Evolutionary conservation across 2,797 vertebrate genomes (phyloP).

Genomic region (Halcyon smyrnensis): DNA sequence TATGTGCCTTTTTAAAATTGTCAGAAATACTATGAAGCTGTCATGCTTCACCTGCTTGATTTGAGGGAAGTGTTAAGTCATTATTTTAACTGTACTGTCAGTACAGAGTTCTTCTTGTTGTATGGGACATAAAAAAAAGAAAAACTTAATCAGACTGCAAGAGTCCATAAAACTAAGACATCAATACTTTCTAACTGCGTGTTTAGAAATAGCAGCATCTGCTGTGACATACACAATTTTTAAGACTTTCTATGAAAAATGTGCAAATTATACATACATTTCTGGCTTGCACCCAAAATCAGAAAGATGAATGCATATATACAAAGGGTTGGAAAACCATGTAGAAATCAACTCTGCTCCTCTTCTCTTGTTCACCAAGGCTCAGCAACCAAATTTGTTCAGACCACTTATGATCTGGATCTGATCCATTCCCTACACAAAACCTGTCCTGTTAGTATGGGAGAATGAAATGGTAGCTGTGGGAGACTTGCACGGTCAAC

Average conservation of each 20-base stretch:
- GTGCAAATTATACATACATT: background rate
- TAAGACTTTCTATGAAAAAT: background rate
- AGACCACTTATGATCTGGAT: background rate
- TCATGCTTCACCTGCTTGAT: constrained; percentile 2
- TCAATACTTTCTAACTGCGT: background rate
- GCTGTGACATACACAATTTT: background rate
- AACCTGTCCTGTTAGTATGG: accelerated
- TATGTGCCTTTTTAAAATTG: background rate
- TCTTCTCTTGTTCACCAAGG: background rate
- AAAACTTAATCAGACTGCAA: background rate
- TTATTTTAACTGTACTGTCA: background rate
- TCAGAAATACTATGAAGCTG: constrained; percentile 2
- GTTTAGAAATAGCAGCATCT: background rate
- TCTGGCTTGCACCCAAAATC: background rate
- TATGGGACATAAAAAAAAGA: background rate
- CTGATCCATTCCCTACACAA: background rate
- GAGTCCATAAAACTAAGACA: background rate
- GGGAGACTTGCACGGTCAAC: background rate
- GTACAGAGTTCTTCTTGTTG: background rate
- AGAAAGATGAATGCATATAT: background rate
- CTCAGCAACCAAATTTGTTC: background rate
- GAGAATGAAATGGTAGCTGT: background rate
- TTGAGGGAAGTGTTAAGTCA: background rate
- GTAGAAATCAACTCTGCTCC: background rate
- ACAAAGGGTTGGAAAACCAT: background rate